Evolutionary conservation across 2,113 vertebrate genomes (phyloP).

Genomic region (Pholis gunnellus): DNA sequence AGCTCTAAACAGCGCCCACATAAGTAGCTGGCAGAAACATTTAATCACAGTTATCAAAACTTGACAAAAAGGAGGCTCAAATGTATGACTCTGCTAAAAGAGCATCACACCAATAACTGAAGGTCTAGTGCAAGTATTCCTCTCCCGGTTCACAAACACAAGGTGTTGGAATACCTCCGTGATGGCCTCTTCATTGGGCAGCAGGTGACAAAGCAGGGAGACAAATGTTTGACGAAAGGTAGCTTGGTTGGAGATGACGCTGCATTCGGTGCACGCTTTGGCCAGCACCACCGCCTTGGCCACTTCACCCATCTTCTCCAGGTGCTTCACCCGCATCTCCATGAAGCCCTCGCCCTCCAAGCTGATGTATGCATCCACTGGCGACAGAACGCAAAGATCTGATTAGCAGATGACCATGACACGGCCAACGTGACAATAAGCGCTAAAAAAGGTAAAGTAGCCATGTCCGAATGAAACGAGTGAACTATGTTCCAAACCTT

Average conservation of each 20-base stretch:
- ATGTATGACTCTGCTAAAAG: neutral
- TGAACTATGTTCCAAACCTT: slow-evolving; percentile 83
- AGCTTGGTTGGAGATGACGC: slow-evolving; percentile 88
- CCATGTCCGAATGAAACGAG: neutral
- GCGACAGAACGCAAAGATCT: slow-evolving; percentile 18
- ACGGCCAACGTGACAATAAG: neutral
- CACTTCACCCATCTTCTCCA: slow-evolving; percentile 95
- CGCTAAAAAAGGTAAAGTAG: neutral
- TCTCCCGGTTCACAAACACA: neutral
- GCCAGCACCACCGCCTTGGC: slow-evolving; percentile 92
- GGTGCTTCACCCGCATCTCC: slow-evolving; percentile 97
- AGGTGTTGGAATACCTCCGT: slow-evolving; percentile 86
- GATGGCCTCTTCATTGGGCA: slow-evolving; percentile 96
- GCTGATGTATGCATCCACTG: slow-evolving; percentile 91
- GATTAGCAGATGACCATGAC: neutral
- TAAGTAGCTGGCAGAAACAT: neutral
- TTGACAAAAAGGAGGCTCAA: neutral
- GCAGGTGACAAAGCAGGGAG: slow-evolving; percentile 92
- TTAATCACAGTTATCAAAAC: neutral
- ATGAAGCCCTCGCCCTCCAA: slow-evolving; percentile 97
- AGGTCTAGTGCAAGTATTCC: neutral
- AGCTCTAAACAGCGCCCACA: neutral
- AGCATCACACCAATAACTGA: neutral
- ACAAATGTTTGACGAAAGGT: slow-evolving; percentile 95
- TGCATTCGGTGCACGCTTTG: slow-evolving; percentile 92